Conservation (phyloP, 2,797 vertebrate species). For the Lutjanus campechanus region DNA sequence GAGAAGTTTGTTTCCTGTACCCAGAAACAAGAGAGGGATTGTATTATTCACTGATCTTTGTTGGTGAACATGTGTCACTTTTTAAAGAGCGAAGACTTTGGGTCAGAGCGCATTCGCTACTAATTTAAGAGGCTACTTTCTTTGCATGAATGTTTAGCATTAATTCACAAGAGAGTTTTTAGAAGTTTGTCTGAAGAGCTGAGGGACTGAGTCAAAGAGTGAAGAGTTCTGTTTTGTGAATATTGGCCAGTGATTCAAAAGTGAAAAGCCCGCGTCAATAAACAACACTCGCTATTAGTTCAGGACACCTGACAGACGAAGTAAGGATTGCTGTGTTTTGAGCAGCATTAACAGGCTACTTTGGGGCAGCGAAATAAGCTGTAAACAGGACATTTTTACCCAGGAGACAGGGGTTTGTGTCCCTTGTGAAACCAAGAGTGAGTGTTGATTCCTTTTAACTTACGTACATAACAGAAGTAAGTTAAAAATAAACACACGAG, state of each 20-base stretch:
- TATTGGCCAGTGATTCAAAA: neutral
- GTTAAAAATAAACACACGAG: too few relatives aligned
- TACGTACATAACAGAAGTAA: too few relatives aligned
- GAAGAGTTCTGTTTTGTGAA: neutral
- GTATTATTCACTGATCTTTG: slow-evolving; percentile 13
- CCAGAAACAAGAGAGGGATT: slow-evolving; percentile 44
- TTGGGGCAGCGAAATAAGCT: too few relatives aligned
- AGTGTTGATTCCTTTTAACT: too few relatives aligned
- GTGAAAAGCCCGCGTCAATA: neutral
- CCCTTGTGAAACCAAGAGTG: too few relatives aligned
- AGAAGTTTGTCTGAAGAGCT: slow-evolving; percentile 8
- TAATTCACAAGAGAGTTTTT: neutral
- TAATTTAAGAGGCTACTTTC: neutral
- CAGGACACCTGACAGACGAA: neutral
- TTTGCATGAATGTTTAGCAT: neutral
- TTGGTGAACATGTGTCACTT: slow-evolving; percentile 4
- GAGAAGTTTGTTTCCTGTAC: slow-evolving; percentile 41
- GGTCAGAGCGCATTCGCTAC: neutral
- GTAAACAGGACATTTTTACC: too few relatives aligned
- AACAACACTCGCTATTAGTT: neutral
- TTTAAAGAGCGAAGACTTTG: neutral
- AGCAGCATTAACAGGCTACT: too few relatives aligned
- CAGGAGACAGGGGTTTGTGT: too few relatives aligned
- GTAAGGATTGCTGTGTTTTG: too few relatives aligned
- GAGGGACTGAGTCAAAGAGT: neutral